Evolutionary conservation across 2,888 invertebrate genomes (phyloP), one percentile per base, ranked within the genome.

Genomic region (Hipparchia semele): DNA sequence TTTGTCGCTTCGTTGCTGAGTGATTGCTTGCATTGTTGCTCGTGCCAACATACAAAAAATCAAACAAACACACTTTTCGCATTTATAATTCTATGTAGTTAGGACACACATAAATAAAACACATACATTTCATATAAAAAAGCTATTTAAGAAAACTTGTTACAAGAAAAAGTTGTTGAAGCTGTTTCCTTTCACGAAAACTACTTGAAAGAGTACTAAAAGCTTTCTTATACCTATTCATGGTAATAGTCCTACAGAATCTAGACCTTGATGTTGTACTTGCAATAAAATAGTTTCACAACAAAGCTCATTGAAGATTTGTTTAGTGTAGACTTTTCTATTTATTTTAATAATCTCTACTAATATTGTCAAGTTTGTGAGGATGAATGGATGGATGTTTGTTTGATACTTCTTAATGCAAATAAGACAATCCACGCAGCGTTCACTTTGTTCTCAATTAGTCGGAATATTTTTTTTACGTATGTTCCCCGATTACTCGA

Each of bases 191-290:
- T 53, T 8, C 46, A 62, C 62, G 7, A 49, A 45, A 13, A 61
- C 61, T 61, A 46, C 62, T 49, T 62, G 62, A 61, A 72, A 72
- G 45, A 45, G 68, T 61, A 72, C 72, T 72, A 68, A 72, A 72
- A 72, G 72, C 72, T 72, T 72, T 72, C 67, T 68, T 61, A 61
- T 72, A 68, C 68, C 67, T 61, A 62, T 62, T 62, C 62, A 62
- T 51, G 68, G 53, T 61, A 72, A 68, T 58, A 72, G 67, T 72
- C 46, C 62, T 56, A 68, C 61, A 72, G 6, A 53, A 46, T 62
- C 46, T 62, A 62, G 62, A 46, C 13, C 45, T 46, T 49, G 46
- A 2, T 8, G n/a, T 62, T 8, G 46, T 13, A 58, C 58, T 8
- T 62, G n/a, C 49, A 46, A 13, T 8, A 58, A 58, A 61, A 46